Conservation (phyloP, 2,113 vertebrate genomes). For the Melanocharis versteri region DNA sequence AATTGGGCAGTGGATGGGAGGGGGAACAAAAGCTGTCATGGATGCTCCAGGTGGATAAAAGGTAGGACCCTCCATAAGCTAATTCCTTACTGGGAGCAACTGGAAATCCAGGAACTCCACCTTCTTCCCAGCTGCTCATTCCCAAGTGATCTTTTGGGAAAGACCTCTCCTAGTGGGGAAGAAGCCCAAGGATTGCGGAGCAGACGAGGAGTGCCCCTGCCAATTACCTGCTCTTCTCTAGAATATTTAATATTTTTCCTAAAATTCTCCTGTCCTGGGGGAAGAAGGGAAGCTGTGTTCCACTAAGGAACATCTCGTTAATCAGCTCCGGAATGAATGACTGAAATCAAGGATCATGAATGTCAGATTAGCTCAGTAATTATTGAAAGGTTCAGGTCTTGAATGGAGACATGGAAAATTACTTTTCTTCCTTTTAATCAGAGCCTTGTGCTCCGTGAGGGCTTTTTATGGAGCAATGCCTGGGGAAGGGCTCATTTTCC, state of each 20-base stretch:
- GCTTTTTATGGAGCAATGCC: background rate
- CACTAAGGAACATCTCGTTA: conserved; percentile 34
- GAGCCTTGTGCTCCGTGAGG: background rate
- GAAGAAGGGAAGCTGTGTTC: conserved; percentile 20
- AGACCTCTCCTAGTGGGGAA: background rate
- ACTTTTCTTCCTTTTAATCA: conserved; percentile 8
- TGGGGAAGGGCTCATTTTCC: background rate
- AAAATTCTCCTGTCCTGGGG: background rate
- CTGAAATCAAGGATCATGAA: conserved; percentile 30
- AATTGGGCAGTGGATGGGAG: background rate
- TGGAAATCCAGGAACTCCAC: background rate
- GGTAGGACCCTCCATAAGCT: background rate
- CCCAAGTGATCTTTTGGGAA: background rate
- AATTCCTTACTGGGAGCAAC: background rate
- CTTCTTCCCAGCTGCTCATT: background rate
- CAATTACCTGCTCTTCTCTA: background rate
- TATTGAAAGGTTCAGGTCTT: conserved; percentile 28
- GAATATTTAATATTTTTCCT: conserved; percentile 3
- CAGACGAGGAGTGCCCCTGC: background rate
- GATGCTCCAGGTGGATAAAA: background rate
- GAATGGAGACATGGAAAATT: conserved; percentile 16
- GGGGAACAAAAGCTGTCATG: background rate
- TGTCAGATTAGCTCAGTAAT: conserved; percentile 56
- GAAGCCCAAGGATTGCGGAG: background rate
- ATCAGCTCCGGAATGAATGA: conserved; percentile 3